phyloP scores from a whole-genome alignment of 2,888 invertebrate genomes.

The Yponomeuta cagnagella region DNA sequence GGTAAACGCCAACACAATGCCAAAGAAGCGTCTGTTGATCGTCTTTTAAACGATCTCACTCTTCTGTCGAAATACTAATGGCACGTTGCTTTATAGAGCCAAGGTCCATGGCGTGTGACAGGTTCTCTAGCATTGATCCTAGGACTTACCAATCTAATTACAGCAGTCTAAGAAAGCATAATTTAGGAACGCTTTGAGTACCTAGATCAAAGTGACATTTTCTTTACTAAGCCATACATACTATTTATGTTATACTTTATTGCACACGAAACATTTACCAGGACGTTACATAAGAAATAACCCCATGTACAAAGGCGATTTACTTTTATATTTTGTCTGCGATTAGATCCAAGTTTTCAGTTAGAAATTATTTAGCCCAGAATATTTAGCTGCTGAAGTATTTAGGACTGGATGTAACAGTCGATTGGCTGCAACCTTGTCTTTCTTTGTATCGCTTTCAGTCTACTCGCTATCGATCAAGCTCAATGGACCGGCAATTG shows the following conservation, averaged over 20 bases:
- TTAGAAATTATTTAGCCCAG: conserved; percentile 40
- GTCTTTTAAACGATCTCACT: conserved; percentile 71
- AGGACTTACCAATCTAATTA: conserved; percentile 46
- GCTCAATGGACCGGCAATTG: conserved; percentile 54
- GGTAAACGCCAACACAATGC: conserved; percentile 58
- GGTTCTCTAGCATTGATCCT: conserved; percentile 66
- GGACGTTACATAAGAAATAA: too few relatives aligned
- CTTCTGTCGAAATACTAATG: conserved; percentile 59
- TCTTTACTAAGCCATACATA: too few relatives aligned
- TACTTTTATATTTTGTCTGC: too few relatives aligned
- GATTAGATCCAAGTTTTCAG: conserved; percentile 29
- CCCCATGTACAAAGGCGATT: too few relatives aligned
- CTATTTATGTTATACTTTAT: too few relatives aligned
- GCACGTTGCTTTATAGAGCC: conserved; percentile 59
- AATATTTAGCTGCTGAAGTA: conserved; percentile 20
- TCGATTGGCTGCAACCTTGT: conserved; percentile 59
- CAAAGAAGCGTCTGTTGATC: conserved; percentile 62
- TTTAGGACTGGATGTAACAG: conserved; percentile 46
- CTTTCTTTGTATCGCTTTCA: conserved; percentile 52
- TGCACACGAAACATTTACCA: too few relatives aligned
- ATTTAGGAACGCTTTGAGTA: conserved; percentile 48
- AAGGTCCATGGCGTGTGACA: conserved; percentile 59
- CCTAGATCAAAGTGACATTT: too few relatives aligned
- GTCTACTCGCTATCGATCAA: conserved; percentile 43
- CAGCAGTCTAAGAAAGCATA: conserved; percentile 40